phyloP scores from a whole-genome alignment of 2,113 vertebrate genomes.

The Psammodynastes pulverulentus region DNA sequence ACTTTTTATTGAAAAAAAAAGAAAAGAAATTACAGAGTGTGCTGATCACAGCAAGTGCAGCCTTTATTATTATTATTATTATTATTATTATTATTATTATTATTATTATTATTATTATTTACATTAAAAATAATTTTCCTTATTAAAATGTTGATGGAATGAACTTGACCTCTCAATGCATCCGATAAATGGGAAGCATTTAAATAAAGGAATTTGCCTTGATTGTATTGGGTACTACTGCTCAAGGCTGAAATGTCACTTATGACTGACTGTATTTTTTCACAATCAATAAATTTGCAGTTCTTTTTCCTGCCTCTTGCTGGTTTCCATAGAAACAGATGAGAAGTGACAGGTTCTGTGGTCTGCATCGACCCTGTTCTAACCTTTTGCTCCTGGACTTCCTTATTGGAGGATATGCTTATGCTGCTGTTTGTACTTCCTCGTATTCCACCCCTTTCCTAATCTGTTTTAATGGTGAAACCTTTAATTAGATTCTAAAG shows the following conservation, averaged over 20 bases:
- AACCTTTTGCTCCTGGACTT: conserved; percentile 23
- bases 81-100: background rate
- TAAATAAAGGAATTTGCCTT: background rate
- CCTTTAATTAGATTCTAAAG: background rate
- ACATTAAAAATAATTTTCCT: background rate
- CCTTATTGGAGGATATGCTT: background rate
- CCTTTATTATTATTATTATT: background rate
- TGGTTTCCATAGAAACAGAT: conserved; percentile 54
- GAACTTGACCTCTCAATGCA: background rate
- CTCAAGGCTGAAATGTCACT: background rate
- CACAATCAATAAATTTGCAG: conserved; percentile 56
- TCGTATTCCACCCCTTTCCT: background rate
- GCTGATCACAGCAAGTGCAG: background rate
- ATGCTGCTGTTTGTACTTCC: background rate
- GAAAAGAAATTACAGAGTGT: background rate
- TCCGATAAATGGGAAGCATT: background rate
- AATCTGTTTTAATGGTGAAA: background rate
- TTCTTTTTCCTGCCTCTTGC: conserved; percentile 34
- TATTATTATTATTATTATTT: background rate
- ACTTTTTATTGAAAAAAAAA: too few relatives aligned
- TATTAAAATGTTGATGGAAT: background rate
- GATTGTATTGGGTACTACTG: background rate
- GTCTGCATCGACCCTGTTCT: conserved; percentile 21
- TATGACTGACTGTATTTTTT: conserved; percentile 12
- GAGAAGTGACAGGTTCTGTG: conserved; percentile 7